These are phyloP conservation scores for Argentina silus DNA, from an alignment of 2,797 vertebrate genomes.

Conservation along the genomic window DNA sequence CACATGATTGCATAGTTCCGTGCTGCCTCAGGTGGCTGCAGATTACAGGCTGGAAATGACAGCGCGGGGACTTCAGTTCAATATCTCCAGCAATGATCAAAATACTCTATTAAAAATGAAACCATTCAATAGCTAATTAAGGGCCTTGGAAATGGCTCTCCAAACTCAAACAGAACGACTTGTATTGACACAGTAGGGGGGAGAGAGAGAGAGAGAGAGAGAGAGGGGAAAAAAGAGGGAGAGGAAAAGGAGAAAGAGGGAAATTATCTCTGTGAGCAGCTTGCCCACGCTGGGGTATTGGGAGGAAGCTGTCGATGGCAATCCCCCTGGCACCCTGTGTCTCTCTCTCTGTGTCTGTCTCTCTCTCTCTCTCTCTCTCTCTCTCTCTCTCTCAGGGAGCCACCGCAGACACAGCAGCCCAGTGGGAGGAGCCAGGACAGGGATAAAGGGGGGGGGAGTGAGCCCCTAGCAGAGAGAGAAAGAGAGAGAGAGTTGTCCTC, in stretches of 20 bases:
- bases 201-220: not conserved
- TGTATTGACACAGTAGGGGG: constrained; percentile 30
- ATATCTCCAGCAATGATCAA: constrained; percentile 39
- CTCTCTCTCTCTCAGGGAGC: not conserved
- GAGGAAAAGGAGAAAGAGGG: not conserved
- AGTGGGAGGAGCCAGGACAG: constrained; percentile 32
- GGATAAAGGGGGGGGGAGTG: constrained; percentile 34
- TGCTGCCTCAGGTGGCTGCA: constrained; percentile 30
- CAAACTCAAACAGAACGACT: constrained; percentile 34
- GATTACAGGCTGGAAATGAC: constrained; percentile 43
- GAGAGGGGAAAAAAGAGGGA: not conserved
- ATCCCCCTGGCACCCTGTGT: constrained; percentile 11
- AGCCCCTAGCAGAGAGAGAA: constrained; percentile 31
- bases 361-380: not conserved
- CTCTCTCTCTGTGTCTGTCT: not conserved
- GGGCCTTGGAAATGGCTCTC: constrained; percentile 42
- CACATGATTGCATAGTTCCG: constrained; percentile 30
- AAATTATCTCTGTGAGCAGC: constrained; percentile 6
- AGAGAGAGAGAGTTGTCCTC: constrained; percentile 41
- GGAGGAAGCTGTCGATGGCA: constrained; percentile 38
- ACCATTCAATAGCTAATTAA: constrained; percentile 53
- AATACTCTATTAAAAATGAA: constrained; percentile 49
- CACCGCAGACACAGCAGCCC: not conserved
- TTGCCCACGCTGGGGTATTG: constrained; percentile 33
- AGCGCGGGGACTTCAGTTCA: constrained; percentile 18